phyloP scores from a whole-genome alignment of 2,113 vertebrate species.

The Lepus europaeus region DNA sequence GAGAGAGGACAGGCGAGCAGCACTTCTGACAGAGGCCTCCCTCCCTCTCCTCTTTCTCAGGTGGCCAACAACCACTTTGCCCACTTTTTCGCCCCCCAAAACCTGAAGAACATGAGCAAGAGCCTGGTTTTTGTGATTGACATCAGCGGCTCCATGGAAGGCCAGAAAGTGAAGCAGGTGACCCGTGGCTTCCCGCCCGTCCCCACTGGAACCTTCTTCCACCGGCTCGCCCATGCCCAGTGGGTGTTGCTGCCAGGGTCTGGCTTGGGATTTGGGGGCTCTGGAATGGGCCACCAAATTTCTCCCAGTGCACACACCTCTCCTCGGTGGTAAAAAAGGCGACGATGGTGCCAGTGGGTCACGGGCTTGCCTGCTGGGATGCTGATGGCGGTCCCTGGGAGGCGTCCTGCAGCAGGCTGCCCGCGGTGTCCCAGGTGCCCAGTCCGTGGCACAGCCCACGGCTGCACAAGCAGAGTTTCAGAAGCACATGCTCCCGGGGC shows the following conservation, averaged over 20 bases:
- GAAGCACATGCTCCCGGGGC: neutral
- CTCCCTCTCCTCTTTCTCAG: slow-evolving; percentile 83
- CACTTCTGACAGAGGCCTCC: neutral
- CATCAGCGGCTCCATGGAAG: slow-evolving; percentile 93
- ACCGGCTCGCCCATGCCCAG: accelerated
- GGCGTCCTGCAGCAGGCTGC: neutral
- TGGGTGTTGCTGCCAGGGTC: neutral
- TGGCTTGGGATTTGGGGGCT: neutral
- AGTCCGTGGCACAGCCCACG: accelerated
- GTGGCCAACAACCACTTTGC: slow-evolving; percentile 93
- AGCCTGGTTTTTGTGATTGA: slow-evolving; percentile 96
- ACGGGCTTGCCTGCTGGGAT: neutral
- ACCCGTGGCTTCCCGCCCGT: neutral
- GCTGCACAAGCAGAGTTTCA: neutral
- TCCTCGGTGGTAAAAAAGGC: neutral
- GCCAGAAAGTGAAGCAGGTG: slow-evolving; percentile 93
- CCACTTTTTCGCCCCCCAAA: slow-evolving; percentile 95
- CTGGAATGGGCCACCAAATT: neutral
- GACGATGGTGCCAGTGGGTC: neutral
- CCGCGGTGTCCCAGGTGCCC: too few species aligned
- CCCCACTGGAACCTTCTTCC: neutral
- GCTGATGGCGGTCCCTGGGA: neutral
- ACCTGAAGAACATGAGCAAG: slow-evolving; percentile 91
- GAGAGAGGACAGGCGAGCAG: neutral
- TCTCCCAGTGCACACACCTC: neutral